Evolutionary conservation across 1,140 invertebrate species (phyloP), one percentile per base, ranked within the genome.

Genomic region (Lordiphosa collinella): DNA sequence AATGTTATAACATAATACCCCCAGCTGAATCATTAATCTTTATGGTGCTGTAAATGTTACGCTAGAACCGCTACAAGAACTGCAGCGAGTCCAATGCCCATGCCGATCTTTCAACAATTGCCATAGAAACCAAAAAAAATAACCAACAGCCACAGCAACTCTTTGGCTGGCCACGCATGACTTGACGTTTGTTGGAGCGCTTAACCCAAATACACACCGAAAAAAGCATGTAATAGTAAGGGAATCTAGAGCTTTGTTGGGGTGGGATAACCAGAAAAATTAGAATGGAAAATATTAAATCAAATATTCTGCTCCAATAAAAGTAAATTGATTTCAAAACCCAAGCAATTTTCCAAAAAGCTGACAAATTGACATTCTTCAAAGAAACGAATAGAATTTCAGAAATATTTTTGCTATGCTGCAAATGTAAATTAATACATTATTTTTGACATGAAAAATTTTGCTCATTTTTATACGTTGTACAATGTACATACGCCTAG

Each of bases 151-250:
- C 41, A 44, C 3, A 11, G n/a, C 63, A 50, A 55, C 62, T 50
- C 68, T 78, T 67, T 62, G 16, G 55, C 51, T 43, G 71, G 53
- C 62, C 74, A 76, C 56, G 73, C 74, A 79, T 78, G 73, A 79
- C 73, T 78, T 53, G 74, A 13, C 63, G 63, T 50, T 68, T 79
- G 73, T 13, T 79, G 68, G 51, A 78, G 68, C 73, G 73, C 73
- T 79, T 79, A 78, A 73, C 73, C 73, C 74, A 79, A 79, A 73
- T 79, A 44, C n/a, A 53, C 22, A 43, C 22, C 38, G 54, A 49
- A 31, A 50, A 57, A 65, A 67, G 1, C 34, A 4, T 40, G 14
- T 11, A 9, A 44, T n/a, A 22, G 1, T 10, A 8, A 22, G 16
- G 6, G 14, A 10, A 13, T 61, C 13, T 16, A n/a, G 34, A 32